phyloP scores from a whole-genome alignment of 2,888 invertebrate genomes.

The Phoenoteleia sp. region DNA sequence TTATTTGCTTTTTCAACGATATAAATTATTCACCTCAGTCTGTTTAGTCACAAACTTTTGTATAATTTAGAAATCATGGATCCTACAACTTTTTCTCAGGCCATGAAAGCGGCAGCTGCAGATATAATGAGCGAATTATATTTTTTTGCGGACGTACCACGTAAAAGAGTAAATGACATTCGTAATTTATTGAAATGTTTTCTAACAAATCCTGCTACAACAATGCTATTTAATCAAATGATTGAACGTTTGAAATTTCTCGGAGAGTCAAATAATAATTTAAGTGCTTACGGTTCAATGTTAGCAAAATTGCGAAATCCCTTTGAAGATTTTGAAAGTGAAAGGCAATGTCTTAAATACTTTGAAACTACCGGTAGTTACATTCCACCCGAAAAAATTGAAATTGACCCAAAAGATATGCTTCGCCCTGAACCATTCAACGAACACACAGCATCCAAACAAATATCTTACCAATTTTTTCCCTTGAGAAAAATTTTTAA shows the following conservation, averaged over 20 bases:
- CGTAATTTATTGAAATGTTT: not conserved
- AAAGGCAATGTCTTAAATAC: constrained; percentile 19
- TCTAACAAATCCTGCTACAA: not conserved
- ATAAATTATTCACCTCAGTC: no score
- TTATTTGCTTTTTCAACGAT: no score
- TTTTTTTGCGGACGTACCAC: constrained; percentile 11
- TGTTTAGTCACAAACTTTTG: no score
- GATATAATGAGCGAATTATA: constrained; percentile 23
- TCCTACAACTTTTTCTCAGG: no score
- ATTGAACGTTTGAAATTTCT: constrained; percentile 24
- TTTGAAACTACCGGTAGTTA: constrained; percentile 23
- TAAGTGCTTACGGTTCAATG: constrained; percentile 32
- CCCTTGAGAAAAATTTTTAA: constrained; percentile 44
- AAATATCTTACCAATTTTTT: constrained; percentile 37
- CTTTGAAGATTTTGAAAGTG: constrained; percentile 20
- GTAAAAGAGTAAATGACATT: constrained; percentile 5
- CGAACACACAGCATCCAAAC: not conserved
- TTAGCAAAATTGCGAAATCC: constrained; percentile 27
- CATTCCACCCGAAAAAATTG: constrained; percentile 42
- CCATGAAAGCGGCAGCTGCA: no score
- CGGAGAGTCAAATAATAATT: constrained; percentile 22
- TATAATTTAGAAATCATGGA: no score
- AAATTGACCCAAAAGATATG: not conserved
- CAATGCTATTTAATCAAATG: constrained; percentile 14
- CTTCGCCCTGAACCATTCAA: no score